Evolutionary conservation across 2,797 vertebrate species (phyloP).

Genomic region (Dryobates pubescens): DNA sequence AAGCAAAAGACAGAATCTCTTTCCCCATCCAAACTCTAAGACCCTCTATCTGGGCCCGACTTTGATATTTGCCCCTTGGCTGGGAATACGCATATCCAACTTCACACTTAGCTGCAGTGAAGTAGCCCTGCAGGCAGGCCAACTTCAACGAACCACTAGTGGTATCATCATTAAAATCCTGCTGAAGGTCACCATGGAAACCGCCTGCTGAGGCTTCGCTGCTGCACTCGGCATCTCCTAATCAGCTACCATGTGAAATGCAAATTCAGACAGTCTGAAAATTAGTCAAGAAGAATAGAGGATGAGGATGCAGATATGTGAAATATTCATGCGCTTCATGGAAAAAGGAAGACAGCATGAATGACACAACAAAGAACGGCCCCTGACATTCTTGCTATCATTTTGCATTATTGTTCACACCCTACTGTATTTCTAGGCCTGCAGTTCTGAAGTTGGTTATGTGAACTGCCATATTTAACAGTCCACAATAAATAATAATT

Average conservation of each 20-base stretch:
- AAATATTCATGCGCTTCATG: constrained; percentile 97
- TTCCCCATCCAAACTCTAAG: constrained; percentile 73
- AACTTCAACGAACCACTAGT: constrained; percentile 84
- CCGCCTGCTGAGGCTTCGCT: constrained; percentile 89
- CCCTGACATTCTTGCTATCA: constrained; percentile 94
- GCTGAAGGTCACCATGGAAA: constrained; percentile 96
- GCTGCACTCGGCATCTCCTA: constrained; percentile 85
- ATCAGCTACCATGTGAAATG: constrained; percentile 95
- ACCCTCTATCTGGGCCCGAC: constrained; percentile 79
- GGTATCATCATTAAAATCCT: constrained; percentile 92
- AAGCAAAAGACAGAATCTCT: constrained; percentile 62
- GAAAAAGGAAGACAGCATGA: constrained; percentile 87
- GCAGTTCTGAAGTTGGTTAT: constrained; percentile 70
- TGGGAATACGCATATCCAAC: constrained; percentile 78
- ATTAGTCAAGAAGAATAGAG: constrained; percentile 95
- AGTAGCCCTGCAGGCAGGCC: constrained; percentile 87
- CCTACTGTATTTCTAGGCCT: constrained; percentile 88
- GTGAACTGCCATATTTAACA: constrained; percentile 71
- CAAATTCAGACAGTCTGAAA: constrained; percentile 98
- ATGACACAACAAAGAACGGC: constrained; percentile 99
- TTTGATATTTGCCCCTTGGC: constrained; percentile 80
- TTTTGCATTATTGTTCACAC: constrained; percentile 95
- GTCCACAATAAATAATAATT: constrained; percentile 75
- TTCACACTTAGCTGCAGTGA: constrained; percentile 86
- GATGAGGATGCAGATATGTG: constrained; percentile 95